phyloP scores from a whole-genome alignment of 1,140 invertebrate genomes.

The Charaxes varanes region DNA sequence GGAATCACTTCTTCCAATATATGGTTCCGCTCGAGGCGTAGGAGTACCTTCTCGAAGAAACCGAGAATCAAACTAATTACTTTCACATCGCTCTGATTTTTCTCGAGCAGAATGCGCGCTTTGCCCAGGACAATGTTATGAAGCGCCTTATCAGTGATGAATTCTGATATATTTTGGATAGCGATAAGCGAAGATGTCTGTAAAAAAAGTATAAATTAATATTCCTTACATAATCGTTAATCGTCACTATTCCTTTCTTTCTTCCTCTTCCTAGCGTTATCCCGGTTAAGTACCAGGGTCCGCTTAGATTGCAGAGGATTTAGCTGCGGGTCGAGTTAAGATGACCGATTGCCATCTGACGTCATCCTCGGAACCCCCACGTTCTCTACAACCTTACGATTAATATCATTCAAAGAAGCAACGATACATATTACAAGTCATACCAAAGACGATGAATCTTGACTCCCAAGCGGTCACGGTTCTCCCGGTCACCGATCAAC shows the following conservation, averaged over 20 bases:
- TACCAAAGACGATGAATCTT: too few relatives aligned
- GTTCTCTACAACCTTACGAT: too few relatives aligned
- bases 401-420: too few relatives aligned
- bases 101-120: constrained; percentile 91
- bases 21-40: constrained; percentile 87
- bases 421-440: too few relatives aligned
- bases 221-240: too few relatives aligned
- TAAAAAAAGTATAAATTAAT: constrained; percentile 23
- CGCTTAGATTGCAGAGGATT: too few relatives aligned
- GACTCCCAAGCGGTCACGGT: constrained; percentile 1
- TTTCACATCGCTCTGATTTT: constrained; percentile 86
- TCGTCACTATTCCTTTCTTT: too few relatives aligned
- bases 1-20: constrained; percentile 95
- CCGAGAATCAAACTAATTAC: constrained; percentile 85
- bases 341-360: too few relatives aligned
- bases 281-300: too few relatives aligned
- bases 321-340: too few relatives aligned
- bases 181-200: constrained; percentile 93
- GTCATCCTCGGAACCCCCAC: too few relatives aligned
- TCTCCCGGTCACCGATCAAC: constrained; percentile 11
- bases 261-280: too few relatives aligned
- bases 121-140: constrained; percentile 89
- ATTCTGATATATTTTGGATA: constrained; percentile 89
- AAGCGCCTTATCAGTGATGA: constrained; percentile 88
- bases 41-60: constrained; percentile 86